These are phyloP conservation scores for Stigmatopora nigra DNA, from an alignment of 2,113 vertebrate genomes.

Conservation along the genomic window DNA sequence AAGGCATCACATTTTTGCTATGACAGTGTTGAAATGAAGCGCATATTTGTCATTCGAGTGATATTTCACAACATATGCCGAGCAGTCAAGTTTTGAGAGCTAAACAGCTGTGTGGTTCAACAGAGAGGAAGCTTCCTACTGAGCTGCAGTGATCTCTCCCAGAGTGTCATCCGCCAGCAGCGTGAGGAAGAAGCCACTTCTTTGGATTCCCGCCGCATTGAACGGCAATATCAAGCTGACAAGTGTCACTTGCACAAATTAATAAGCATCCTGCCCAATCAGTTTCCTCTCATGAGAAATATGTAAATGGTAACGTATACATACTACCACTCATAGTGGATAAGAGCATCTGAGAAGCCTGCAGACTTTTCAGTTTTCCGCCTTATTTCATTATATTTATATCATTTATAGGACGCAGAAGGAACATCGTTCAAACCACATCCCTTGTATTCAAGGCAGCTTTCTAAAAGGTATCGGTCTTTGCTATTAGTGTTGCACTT, in stretches of 20 bases:
- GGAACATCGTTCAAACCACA: neutral
- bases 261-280: slow-evolving; percentile 67
- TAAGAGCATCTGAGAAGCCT: too few species aligned
- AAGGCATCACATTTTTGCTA: neutral
- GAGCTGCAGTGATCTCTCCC: slow-evolving; percentile 67
- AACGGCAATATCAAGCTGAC: slow-evolving; percentile 72
- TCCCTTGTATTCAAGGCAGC: slow-evolving; percentile 43
- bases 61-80: slow-evolving; percentile 66
- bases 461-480: slow-evolving; percentile 60
- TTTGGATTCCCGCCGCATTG: slow-evolving; percentile 66
- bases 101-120: slow-evolving; percentile 72
- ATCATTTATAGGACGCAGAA: neutral
- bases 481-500: slow-evolving; percentile 55
- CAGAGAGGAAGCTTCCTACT: slow-evolving; percentile 68
- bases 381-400: neutral
- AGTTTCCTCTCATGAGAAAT: slow-evolving; percentile 61
- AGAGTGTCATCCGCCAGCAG: slow-evolving; percentile 69
- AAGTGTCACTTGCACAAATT: slow-evolving; percentile 74
- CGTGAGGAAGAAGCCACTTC: slow-evolving; percentile 69
- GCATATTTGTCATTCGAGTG: slow-evolving; percentile 41
- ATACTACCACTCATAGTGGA: too few species aligned
- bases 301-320: slow-evolving; percentile 2
- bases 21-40: slow-evolving; percentile 1
- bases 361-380: too few species aligned
- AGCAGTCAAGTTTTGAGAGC: slow-evolving; percentile 69